phyloP scores from a whole-genome alignment of 2,797 vertebrate species.

The Microctenopoma stevenorrisi region DNA sequence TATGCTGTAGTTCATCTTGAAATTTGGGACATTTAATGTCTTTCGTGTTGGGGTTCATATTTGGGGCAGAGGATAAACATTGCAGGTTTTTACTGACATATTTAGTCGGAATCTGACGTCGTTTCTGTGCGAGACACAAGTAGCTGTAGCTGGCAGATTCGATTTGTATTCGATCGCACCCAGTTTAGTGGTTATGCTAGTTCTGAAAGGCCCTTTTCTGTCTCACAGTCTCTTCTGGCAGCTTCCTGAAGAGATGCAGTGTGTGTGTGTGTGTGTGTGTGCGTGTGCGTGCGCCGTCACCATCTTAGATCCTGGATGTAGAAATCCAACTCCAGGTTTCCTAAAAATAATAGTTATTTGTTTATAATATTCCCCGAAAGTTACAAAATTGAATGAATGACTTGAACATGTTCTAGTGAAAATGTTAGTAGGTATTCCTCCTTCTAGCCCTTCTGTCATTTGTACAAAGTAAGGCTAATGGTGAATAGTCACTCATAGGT shows the following conservation, averaged over 20 bases:
- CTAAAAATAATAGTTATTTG: conserved; percentile 11
- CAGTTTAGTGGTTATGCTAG: conserved; percentile 9
- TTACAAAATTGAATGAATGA: not conserved
- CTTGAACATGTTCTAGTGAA: conserved; percentile 2
- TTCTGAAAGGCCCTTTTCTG: conserved; percentile 15
- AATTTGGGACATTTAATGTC: conserved; percentile 36
- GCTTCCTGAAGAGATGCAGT: conserved; percentile 21
- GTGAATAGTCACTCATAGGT: conserved; percentile 1
- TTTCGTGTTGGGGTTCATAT: conserved; percentile 31
- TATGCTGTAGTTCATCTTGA: conserved; percentile 15
- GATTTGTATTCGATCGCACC: not conserved
- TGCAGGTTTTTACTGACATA: not conserved
- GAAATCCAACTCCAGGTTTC: conserved; percentile 20
- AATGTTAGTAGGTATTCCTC: not conserved
- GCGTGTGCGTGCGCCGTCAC: not conserved
- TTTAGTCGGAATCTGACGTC: conserved; percentile 15
- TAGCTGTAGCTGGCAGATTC: conserved; percentile 15
- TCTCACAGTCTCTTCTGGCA: conserved; percentile 24
- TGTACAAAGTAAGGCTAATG: conserved; percentile 9
- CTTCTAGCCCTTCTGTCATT: not conserved
- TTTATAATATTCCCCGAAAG: conserved; percentile 12
- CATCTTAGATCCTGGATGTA: conserved; percentile 18
- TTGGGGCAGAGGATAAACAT: conserved; percentile 1
- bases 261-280: not conserved
- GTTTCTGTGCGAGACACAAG: conserved; percentile 17